phyloP scores from a whole-genome alignment of 2,113 vertebrate genomes.

The Plestiodon gilberti region DNA sequence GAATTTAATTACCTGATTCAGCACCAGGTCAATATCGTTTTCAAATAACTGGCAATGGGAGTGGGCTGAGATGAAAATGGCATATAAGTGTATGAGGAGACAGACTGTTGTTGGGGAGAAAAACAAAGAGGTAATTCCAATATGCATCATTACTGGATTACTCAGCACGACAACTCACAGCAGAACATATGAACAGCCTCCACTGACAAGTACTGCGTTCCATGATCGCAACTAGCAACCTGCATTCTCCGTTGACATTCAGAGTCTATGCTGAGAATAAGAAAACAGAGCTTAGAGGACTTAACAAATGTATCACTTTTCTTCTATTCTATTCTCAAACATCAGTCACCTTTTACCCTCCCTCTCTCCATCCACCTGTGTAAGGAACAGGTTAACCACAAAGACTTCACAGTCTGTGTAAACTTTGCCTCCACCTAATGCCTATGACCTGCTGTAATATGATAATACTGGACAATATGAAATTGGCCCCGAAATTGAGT shows the following conservation, averaged over 20 bases:
- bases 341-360: background rate
- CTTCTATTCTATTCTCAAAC: background rate
- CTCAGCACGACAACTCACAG: background rate
- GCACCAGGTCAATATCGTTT: constrained; percentile 32
- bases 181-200: background rate
- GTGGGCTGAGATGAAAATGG: background rate
- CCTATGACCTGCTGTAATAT: background rate
- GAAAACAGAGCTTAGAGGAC: background rate
- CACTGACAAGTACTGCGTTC: background rate
- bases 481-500: too few relatives aligned
- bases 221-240: background rate
- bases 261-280: background rate
- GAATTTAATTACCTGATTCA: constrained; percentile 58
- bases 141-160: background rate
- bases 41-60: constrained; percentile 30
- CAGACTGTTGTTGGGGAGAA: background rate
- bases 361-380: background rate
- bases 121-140: background rate
- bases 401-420: background rate
- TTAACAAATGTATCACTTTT: background rate
- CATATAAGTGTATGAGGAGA: background rate
- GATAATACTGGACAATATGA: too few relatives aligned
- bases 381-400: background rate
- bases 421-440: background rate
- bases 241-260: background rate